Percentiles rank a stretch among this genome's conserved stretches.
Conservation (phyloP, 2,888 invertebrate species). For the Drosophila birchii region DNA sequence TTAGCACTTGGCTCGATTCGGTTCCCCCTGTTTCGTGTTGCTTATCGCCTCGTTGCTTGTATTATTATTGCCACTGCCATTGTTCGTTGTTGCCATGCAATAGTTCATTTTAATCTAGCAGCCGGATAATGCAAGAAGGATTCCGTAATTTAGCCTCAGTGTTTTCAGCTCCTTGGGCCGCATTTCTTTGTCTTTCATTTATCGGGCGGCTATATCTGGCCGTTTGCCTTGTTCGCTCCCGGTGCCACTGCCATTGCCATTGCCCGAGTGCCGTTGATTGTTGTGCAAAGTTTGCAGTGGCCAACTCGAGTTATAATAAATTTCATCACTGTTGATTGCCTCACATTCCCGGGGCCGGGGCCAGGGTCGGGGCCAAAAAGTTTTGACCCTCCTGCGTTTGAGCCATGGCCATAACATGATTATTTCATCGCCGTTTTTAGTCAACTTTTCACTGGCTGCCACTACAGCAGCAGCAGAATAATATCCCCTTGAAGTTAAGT, state of each 20-base stretch:
- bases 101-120: conserved; percentile 80
- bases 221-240: conserved; percentile 17
- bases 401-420: conserved; percentile 38
- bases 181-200: conserved; percentile 53
- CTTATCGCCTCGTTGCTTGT: conserved; percentile 76
- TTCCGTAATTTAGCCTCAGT: conserved; percentile 72
- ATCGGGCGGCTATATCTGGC: conserved; percentile 54
- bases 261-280: conserved; percentile 23
- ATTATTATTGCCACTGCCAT: conserved; percentile 73
- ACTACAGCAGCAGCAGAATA: conserved; percentile 7
- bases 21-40: conserved; percentile 65
- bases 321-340: conserved; percentile 71
- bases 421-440: conserved; percentile 43
- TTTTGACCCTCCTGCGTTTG: conserved; percentile 36
- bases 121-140: conserved; percentile 79
- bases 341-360: conserved; percentile 44
- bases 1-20: conserved; percentile 39
- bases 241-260: conserved; percentile 33
- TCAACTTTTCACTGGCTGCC: conserved; percentile 26
- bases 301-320: conserved; percentile 69
- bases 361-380: conserved; percentile 44
- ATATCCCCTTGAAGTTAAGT: conserved; percentile 20
- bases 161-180: conserved; percentile 35
- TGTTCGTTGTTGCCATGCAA: conserved; percentile 66
- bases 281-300: conserved; percentile 58